Base-by-base conservation (phyloP, 1,140 invertebrate genomes). In the Macrotrachela quadricornifera region DNA sequence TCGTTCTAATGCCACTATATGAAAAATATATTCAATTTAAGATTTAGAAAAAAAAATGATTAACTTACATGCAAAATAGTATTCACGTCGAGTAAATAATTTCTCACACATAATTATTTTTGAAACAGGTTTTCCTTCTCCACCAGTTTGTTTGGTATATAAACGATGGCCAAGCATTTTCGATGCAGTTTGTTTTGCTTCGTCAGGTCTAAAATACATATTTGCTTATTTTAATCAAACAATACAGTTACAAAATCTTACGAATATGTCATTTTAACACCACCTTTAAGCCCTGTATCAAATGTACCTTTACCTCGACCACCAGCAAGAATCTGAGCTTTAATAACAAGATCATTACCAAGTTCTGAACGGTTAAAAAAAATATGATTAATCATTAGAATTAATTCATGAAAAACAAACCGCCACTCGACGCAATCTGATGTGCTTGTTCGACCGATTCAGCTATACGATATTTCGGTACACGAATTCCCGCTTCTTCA, bases 61-160 rank as follows among this genome's bases (percentile, higher is more conserved):
- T 2, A 30, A 30, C 21, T 30, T 30, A 30, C 21, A 30, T 63
- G 91, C 95, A 50, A 99, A 72, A 69, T 99, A 99, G 15, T 88
- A 95, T 71, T 99, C 94, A 55, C 85, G 74, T 47, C 75, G 73
- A 59, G 99, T 97, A 65, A 91, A 81, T 1, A 97, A 80, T 59
- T 90, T 92, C 65, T 96, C 86, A n/a, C 90, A 92, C 54, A 99
- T 80, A 91, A 97, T 97, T 6, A 97, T 82, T 65, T 91, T 88
- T 45, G 81, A 80, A 9, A 97, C 92, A 51, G 78, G 63, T 59
- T 95, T 91, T 10, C 92, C 92, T 59, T 85, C 80, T 67, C 82
- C 80, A 14, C 84, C 78, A 1, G 94, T 99, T 73, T 99, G 94
- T 69, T 96, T 94, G 0, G 91, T 97, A 49, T 92, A 82, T 46